phyloP scores from a whole-genome alignment of 2,113 vertebrate genomes.

The Rhynchomys soricoides region DNA sequence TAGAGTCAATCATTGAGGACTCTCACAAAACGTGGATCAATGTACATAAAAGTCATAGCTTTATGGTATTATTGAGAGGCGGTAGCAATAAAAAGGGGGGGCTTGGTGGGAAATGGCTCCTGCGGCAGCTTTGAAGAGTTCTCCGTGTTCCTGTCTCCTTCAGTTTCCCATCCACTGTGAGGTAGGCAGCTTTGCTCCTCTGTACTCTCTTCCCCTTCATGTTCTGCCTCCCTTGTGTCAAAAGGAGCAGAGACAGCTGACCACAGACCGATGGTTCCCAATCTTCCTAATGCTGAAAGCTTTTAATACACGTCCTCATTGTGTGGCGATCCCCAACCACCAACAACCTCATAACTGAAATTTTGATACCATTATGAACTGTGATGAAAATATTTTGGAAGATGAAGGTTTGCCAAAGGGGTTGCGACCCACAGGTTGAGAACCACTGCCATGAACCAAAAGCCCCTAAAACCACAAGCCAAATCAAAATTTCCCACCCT shows the following conservation, averaged over 20 bases:
- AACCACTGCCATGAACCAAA: background rate
- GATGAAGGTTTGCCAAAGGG: background rate
- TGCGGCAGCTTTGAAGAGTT: background rate
- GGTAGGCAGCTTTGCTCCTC: background rate
- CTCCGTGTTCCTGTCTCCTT: background rate
- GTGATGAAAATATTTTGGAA: background rate
- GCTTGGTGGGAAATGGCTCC: background rate
- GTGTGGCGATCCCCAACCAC: background rate
- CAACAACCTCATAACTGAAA: background rate
- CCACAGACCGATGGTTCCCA: background rate
- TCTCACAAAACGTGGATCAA: background rate
- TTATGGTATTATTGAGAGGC: background rate
- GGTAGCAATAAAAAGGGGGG: background rate
- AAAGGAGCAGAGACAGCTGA: background rate
- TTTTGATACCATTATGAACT: background rate
- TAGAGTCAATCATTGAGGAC: background rate
- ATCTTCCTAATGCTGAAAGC: too few species aligned
- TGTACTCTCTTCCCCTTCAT: background rate
- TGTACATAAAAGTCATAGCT: too few species aligned
- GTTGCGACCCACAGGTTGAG: background rate
- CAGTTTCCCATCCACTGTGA: background rate
- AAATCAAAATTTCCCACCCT: background rate
- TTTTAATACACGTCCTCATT: background rate
- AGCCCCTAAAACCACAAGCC: background rate
- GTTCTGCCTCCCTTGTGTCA: background rate